A percentile compares a stretch with the other conserved stretches of the same genome.
These are phyloP conservation scores for Phragmatobia fuliginosa DNA, from an alignment of 2,888 invertebrate species.

Conservation along the genomic window DNA sequence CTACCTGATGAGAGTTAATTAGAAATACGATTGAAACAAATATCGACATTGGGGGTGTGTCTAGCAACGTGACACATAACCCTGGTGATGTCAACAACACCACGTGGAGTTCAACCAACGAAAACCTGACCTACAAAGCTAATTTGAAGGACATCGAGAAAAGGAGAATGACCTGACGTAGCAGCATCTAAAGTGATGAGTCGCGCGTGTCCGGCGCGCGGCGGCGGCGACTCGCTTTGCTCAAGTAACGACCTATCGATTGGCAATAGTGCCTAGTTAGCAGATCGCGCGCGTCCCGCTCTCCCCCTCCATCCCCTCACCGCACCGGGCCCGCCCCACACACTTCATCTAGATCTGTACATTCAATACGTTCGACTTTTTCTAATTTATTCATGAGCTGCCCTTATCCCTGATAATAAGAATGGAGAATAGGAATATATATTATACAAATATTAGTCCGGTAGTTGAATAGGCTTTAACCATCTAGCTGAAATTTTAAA, in stretches of 20 bases:
- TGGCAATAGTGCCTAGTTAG: slow-evolving; percentile 86
- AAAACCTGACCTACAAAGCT: slow-evolving; percentile 87
- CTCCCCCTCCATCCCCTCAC: slow-evolving; percentile 48
- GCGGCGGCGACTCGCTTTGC: slow-evolving; percentile 65
- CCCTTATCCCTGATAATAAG: slow-evolving; percentile 38
- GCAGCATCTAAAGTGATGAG: slow-evolving; percentile 85
- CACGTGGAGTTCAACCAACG: slow-evolving; percentile 80
- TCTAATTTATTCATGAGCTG: slow-evolving; percentile 62
- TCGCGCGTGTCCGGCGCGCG: slow-evolving; percentile 77
- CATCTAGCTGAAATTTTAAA: background rate
- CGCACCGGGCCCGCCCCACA: slow-evolving; percentile 45
- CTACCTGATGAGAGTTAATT: background rate
- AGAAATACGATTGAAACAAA: slow-evolving; percentile 1
- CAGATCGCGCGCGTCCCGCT: slow-evolving; percentile 65
- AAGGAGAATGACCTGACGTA: slow-evolving; percentile 87
- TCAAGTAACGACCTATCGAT: slow-evolving; percentile 85
- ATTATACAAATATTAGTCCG: slow-evolving; percentile 11
- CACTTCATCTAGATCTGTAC: slow-evolving; percentile 57
- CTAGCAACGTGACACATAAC: slow-evolving; percentile 39
- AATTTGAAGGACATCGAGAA: slow-evolving; percentile 87
- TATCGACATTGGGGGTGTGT: slow-evolving; percentile 21
- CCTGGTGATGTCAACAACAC: slow-evolving; percentile 76
- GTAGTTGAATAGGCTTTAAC: slow-evolving; percentile 16
- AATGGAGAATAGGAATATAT: slow-evolving; percentile 26
- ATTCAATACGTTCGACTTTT: slow-evolving; percentile 51